Conservation (phyloP, 2,888 invertebrate species). For the Xylophagus ater region DNA sequence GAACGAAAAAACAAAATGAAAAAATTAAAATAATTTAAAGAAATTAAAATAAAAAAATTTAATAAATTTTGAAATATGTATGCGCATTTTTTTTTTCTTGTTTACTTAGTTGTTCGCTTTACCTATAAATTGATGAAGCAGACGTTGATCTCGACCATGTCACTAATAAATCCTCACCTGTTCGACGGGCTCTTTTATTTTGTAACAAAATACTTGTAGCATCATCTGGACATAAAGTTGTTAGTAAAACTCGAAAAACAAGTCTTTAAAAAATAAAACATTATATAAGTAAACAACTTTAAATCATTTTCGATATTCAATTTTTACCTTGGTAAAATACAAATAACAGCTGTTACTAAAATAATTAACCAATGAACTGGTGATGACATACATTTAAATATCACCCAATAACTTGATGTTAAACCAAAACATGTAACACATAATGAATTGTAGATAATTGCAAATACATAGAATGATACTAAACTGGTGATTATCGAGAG, state of each 20-base stretch:
- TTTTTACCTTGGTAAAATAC: constrained; percentile 71
- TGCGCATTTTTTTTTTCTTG: constrained; percentile 7
- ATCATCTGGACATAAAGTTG: constrained; percentile 61
- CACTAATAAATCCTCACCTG: constrained; percentile 52
- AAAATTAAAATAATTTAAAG: constrained; percentile 2
- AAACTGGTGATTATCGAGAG: constrained; percentile 68
- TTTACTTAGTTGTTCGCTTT: constrained; percentile 28
- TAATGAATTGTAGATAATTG: constrained; percentile 70
- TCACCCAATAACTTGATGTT: constrained; percentile 80
- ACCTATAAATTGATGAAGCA: constrained; percentile 50
- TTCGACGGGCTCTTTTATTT: constrained; percentile 44
- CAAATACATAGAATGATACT: constrained; percentile 69
- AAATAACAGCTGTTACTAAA: constrained; percentile 61
- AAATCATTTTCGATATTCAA: too few relatives aligned
- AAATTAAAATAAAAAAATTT: constrained; percentile 5
- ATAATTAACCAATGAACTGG: constrained; percentile 75
- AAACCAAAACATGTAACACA: constrained; percentile 72
- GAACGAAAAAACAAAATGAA: constrained; percentile 1
- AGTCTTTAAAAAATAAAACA: constrained; percentile 43
- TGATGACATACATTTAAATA: constrained; percentile 62
- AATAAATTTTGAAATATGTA: constrained; percentile 1
- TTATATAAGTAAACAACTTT: background rate
- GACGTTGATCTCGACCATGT: constrained; percentile 51
- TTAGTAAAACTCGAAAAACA: constrained; percentile 54
- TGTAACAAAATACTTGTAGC: constrained; percentile 58